Base-by-base conservation (phyloP, 2,888 invertebrate species). In the Drosophila picticornis region DNA sequence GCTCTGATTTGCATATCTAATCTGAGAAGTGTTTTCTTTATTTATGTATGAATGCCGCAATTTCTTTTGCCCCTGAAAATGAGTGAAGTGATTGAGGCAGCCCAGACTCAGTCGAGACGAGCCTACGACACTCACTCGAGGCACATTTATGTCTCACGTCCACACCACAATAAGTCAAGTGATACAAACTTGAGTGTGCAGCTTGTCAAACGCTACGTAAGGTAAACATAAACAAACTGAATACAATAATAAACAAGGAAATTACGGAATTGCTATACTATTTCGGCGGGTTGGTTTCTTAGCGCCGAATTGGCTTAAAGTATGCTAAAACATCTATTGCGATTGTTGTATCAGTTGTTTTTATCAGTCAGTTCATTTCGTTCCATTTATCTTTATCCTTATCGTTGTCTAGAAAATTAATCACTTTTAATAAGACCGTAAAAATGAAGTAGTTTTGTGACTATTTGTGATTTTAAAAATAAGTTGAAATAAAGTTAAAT, bases 1-100 rank as follows among this genome's bases (percentile, higher is more conserved):
- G 29, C 57, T 22, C 31, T 46, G 25, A 63, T 77, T 77, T 66
- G 62, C 60, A 77, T 77, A 77, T 72, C 73, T 77, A 63, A 77
- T 81, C 65, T 56, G 16, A 50, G 52, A 40, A 61, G 10, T 50
- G 31, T 4, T n/a, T n/a, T n/a, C n/a, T n/a, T n/a, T n/a, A 19
- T 6, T 6, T 7, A 19, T 36, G 19, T 36, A 9, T 38, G 43
- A 19, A 51, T 52, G 60, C 40, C 29, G 34, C 55, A 55, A 55
- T 63, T 56, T 46, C 6, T 53, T 5, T 19, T 65, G 53, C 50
- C 72, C 64, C 72, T 81, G 59, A 81, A 77, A 64, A 32, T 29
- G n/a, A 38, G n/a, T 40, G 29, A 32, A 36, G 29, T 29, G 16
- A 13, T 25, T 16, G 13, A 9, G 11, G 19, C n/a, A 38, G 5